Conservation (phyloP, 2,113 vertebrate genomes). For the Fulica atra region DNA sequence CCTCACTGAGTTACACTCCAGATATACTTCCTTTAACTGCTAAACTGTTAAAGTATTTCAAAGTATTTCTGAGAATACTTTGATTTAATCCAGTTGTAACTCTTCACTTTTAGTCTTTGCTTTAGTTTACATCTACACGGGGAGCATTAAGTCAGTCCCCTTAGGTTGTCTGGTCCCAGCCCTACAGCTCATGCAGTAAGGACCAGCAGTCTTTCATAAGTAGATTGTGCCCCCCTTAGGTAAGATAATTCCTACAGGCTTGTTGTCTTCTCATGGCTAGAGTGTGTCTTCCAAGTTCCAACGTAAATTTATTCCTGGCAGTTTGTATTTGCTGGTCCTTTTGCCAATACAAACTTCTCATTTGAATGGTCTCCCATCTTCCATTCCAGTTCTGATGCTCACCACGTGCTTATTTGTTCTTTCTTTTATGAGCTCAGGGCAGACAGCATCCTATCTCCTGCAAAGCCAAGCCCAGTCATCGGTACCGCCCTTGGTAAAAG, state of each 20-base stretch:
- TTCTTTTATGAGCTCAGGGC: not conserved
- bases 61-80: not conserved
- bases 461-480: not conserved
- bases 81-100: not conserved
- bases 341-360: conserved; percentile 14
- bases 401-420: not conserved
- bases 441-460: not conserved
- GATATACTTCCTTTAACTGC: not conserved
- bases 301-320: conserved; percentile 27
- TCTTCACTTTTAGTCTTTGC: not conserved
- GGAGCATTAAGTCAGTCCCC: not conserved
- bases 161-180: not conserved
- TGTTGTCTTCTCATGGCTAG: conserved; percentile 8
- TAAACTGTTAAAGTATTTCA: too few species aligned
- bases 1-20: not conserved
- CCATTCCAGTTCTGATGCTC: conserved; percentile 35
- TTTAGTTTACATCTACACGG: not conserved
- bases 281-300: not conserved
- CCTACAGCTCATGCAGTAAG: not conserved
- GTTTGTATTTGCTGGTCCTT: not conserved
- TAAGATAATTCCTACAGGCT: not conserved
- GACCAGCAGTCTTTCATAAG: not conserved
- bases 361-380: not conserved
- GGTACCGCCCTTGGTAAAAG: not conserved
- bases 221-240: not conserved